These are phyloP conservation scores for Thalpophila matura DNA, from an alignment of 2,888 invertebrate genomes.

Conservation along the genomic window DNA sequence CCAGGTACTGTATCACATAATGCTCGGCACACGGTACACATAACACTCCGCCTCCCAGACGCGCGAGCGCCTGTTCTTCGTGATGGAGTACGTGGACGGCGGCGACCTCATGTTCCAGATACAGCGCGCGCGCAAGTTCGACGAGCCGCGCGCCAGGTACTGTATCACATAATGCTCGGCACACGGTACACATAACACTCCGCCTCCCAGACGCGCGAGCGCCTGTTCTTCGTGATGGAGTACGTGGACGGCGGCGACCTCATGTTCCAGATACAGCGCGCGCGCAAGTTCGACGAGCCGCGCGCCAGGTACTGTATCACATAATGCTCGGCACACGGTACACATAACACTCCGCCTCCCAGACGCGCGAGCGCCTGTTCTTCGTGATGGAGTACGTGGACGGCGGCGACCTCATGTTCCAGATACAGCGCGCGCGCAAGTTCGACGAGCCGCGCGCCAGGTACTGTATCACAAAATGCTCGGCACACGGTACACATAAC, in stretches of 20 bases:
- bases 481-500: too few relatives aligned
- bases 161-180: too few relatives aligned
- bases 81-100: conserved; percentile 99
- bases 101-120: conserved; percentile 99
- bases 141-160: conserved; percentile 97
- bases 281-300: conserved; percentile 99
- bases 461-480: too few relatives aligned
- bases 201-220: conserved; percentile 99
- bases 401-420: too few relatives aligned
- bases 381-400: too few relatives aligned
- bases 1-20: conserved; percentile 93
- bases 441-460: too few relatives aligned
- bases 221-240: conserved; percentile 99
- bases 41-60: conserved; percentile 99
- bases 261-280: conserved; percentile 99
- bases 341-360: too few relatives aligned
- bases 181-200: too few relatives aligned
- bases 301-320: conserved; percentile 94
- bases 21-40: too few relatives aligned
- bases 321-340: too few relatives aligned
- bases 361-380: too few relatives aligned
- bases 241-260: conserved; percentile 99
- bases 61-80: conserved; percentile 98
- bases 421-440: too few relatives aligned
- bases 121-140: conserved; percentile 99